Conservation (phyloP, 2,797 vertebrate genomes). For the Sternotherus odoratus region DNA sequence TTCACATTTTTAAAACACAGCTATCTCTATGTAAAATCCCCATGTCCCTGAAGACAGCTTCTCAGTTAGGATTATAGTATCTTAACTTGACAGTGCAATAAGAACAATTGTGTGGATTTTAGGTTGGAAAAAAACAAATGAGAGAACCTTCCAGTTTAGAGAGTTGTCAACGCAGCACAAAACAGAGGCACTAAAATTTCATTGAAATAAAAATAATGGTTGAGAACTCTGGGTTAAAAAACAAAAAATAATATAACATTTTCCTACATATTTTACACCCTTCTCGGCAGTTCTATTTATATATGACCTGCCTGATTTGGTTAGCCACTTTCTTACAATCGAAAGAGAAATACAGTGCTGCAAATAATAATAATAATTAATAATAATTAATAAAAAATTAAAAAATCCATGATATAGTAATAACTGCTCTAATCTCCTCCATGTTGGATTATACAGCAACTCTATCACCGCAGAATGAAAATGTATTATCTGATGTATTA, state of each 20-base stretch:
- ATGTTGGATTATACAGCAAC: background rate
- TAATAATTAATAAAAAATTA: too few species aligned
- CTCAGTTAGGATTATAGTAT: background rate
- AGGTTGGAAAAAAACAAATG: background rate
- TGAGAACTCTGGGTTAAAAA: background rate
- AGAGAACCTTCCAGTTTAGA: background rate
- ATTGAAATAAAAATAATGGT: background rate
- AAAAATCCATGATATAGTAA: background rate
- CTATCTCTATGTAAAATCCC: background rate
- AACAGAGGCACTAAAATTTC: background rate
- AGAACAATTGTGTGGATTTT: background rate
- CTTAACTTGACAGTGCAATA: background rate
- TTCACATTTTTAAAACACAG: background rate
- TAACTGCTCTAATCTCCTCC: background rate
- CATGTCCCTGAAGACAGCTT: background rate
- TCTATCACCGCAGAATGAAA: background rate
- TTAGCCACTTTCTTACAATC: background rate
- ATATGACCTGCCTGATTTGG: background rate
- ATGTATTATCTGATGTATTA: background rate
- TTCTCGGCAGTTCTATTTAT: background rate
- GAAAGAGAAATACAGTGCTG: background rate
- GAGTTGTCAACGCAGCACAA: background rate
- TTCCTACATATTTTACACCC: background rate
- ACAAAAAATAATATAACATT: background rate
- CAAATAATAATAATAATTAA: too few species aligned